Evolutionary conservation across 1,140 invertebrate genomes (phyloP), one percentile per base, ranked within the genome.

Genomic region (Drosophila asahinai): DNA sequence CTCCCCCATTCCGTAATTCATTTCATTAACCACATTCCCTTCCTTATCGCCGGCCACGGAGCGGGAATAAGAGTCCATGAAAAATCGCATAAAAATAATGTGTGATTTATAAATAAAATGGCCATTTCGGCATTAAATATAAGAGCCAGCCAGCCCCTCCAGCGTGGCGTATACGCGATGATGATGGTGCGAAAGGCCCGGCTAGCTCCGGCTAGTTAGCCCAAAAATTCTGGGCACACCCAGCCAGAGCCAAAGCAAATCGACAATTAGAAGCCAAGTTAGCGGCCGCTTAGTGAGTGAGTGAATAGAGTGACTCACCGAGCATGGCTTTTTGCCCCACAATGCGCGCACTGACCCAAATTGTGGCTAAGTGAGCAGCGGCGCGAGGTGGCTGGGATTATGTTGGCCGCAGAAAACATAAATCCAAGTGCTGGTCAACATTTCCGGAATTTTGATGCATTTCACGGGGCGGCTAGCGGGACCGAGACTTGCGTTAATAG

Each of bases 361-460:
- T 86, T 82, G 59, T 49, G 64, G 63, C 66, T 43, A 58, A 71
- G 73, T 57, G 36, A 47, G 48, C 49, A 48, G 36, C 49, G 9
- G n/a, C 59, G 22, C 36, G 15, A 49, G 45, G 54, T 12, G 17
- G 4, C 40, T 49, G 67, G 25, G 77, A 38, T 45, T 47, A 36
- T 62, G 54, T 49, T 49, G 68, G 27, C 15, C 19, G 36, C 27
- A 60, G 36, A 42, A 45, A 58, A 57, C 72, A 87, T 80, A 86
- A 83, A 87, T 87, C 71, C 61, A 73, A 87, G 42, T 66, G 65
- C 59, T 75, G 68, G 58, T 36, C 60, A 80, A 49, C 75, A 67
- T 83, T 86, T 86, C 83, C 83, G 83, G 83, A 86, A 86, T 86
- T 79, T 76, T 82, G 75, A 86, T 86, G 83, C 83, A 86, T 86